Evolutionary conservation across 2,888 invertebrate genomes (phyloP).

Genomic region (Agrilus biguttatus): DNA sequence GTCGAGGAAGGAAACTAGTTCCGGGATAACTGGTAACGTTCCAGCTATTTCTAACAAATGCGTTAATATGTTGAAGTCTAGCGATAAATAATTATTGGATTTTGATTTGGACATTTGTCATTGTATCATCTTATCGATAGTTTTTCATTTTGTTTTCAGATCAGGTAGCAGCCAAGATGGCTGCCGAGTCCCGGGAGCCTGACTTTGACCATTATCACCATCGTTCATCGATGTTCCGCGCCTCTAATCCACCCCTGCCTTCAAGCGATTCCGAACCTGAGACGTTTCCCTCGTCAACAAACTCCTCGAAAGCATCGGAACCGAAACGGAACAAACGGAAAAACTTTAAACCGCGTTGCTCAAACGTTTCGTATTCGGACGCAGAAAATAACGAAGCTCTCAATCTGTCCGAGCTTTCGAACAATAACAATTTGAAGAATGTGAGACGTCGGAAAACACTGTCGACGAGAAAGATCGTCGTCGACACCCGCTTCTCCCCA

Average conservation of each 20-base stretch:
- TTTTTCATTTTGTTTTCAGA: slow-evolving; percentile 16
- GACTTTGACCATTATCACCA: slow-evolving; percentile 21
- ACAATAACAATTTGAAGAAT: slow-evolving; percentile 25
- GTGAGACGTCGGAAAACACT: slow-evolving; percentile 22
- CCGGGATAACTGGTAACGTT: no score
- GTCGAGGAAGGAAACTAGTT: no score
- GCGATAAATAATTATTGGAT: no score
- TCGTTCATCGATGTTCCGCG: slow-evolving; percentile 7
- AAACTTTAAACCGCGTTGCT: slow-evolving; percentile 66
- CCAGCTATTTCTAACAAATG: no score
- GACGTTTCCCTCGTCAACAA: slow-evolving; percentile 17
- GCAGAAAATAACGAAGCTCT: slow-evolving; percentile 21
- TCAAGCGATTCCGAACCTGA: slow-evolving; percentile 39
- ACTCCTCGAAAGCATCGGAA: slow-evolving; percentile 31
- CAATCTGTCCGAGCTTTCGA: slow-evolving; percentile 17
- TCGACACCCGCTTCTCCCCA: slow-evolving; percentile 20
- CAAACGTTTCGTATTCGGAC: slow-evolving; percentile 39
- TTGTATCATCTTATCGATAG: no score
- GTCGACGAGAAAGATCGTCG: slow-evolving; percentile 19
- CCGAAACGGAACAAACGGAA: slow-evolving; percentile 62
- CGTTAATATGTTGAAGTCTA: no score
- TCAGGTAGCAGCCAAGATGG: slow-evolving; percentile 28
- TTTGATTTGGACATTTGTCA: no score
- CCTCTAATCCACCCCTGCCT: slow-evolving; percentile 17
- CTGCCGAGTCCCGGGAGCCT: slow-evolving; percentile 20